Evolutionary conservation across 2,888 invertebrate genomes (phyloP).

Genomic region (Cryptocheilus praepositus): DNA sequence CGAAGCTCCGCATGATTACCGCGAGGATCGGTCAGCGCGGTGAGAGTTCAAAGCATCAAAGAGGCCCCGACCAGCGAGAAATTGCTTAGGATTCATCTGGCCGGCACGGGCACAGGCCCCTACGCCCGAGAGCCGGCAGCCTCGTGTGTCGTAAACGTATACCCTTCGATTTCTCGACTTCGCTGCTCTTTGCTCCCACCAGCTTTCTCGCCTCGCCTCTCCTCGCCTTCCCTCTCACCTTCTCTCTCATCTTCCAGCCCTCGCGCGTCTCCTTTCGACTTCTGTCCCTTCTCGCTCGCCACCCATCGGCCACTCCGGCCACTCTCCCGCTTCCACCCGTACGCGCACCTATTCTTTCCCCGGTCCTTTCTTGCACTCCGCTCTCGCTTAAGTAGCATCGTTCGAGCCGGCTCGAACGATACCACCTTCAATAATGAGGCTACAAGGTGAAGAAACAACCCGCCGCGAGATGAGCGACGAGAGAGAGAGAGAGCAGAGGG

Average conservation of each 20-base stretch:
- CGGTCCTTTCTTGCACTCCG: no score
- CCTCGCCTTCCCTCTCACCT: background rate
- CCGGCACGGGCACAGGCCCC: conserved; percentile 43
- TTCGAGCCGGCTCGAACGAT: background rate
- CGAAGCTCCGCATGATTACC: conserved; percentile 73
- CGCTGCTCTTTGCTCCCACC: conserved; percentile 25
- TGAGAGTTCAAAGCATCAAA: conserved; percentile 75
- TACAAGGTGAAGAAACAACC: conserved; percentile 8
- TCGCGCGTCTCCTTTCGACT: background rate
- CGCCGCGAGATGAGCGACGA: background rate
- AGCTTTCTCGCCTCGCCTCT: conserved; percentile 11
- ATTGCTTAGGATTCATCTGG: conserved; percentile 72
- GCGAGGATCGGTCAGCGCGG: conserved; percentile 74
- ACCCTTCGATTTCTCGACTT: conserved; percentile 35
- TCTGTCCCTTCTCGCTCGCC: background rate
- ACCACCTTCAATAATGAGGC: conserved; percentile 3
- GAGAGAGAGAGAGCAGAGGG: background rate
- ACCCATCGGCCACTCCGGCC: background rate
- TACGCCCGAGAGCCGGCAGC: conserved; percentile 29
- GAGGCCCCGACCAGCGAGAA: conserved; percentile 72
- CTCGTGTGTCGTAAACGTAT: conserved; percentile 39
- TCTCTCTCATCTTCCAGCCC: background rate
- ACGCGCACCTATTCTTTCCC: background rate
- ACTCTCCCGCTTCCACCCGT: background rate
- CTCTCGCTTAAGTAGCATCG: background rate